phyloP scores from a whole-genome alignment of 2,797 vertebrate genomes.

The Darevskia mixta region DNA sequence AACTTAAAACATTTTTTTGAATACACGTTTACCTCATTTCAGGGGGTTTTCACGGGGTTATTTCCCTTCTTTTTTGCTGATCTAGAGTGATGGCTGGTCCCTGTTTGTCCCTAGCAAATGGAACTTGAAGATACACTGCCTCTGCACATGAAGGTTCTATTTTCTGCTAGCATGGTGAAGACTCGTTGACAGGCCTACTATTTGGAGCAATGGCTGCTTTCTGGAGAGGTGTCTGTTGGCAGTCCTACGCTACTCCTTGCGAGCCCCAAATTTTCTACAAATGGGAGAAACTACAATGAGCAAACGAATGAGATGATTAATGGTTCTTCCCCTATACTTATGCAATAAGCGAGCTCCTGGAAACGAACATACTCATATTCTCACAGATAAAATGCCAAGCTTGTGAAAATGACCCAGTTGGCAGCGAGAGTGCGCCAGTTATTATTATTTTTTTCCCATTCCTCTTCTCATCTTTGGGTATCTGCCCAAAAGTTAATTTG shows the following conservation, averaged over 20 bases:
- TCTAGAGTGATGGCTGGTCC: too few relatives aligned
- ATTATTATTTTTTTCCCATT: background rate
- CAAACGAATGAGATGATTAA: background rate
- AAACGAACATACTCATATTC: background rate
- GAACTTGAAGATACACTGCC: background rate
- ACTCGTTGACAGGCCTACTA: background rate
- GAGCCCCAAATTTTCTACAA: background rate
- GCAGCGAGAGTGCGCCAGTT: conserved; percentile 26
- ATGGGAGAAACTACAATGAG: background rate
- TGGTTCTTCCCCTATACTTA: background rate
- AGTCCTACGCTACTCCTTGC: background rate
- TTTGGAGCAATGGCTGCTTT: background rate
- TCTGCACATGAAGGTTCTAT: background rate
- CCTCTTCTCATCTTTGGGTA: conserved; percentile 42
- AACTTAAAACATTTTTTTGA: too few relatives aligned
- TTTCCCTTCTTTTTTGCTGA: too few relatives aligned
- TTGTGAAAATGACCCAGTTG: conserved; percentile 42
- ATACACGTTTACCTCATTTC: too few relatives aligned
- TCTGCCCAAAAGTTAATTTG: conserved; percentile 57
- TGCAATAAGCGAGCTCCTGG: conserved; percentile 9
- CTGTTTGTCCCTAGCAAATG: background rate
- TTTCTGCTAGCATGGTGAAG: background rate
- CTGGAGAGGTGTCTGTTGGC: background rate
- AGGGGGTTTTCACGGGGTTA: too few relatives aligned
- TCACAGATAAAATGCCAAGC: conserved; percentile 48